A percentile compares a stretch with the other conserved stretches of the same genome.
Conservation (phyloP, 2,113 vertebrate species). For the Etheostoma cragini region DNA sequence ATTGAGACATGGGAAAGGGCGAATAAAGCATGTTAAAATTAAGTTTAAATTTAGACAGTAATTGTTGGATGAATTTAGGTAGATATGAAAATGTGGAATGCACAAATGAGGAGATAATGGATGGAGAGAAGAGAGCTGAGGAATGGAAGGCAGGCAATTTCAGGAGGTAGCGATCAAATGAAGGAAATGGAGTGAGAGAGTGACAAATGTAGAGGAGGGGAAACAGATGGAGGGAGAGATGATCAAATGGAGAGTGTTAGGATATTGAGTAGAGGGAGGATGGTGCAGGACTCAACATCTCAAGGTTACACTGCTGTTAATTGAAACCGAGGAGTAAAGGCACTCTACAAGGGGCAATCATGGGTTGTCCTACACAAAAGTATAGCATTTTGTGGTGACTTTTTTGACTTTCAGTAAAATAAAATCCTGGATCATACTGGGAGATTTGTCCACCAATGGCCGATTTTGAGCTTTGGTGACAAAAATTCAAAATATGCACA, state of each 20-base stretch:
- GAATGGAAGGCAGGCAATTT: constrained; percentile 28
- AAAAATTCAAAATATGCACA: not conserved
- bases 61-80: constrained; percentile 37
- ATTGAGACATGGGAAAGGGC: not conserved
- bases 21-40: constrained; percentile 36
- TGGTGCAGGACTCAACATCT: constrained; percentile 9
- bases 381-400: not conserved
- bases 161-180: constrained; percentile 32
- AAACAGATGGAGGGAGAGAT: constrained; percentile 29
- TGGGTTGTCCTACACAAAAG: not conserved
- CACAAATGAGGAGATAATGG: constrained; percentile 40
- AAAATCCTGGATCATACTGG: not conserved
- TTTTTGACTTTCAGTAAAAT: not conserved
- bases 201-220: constrained; percentile 11
- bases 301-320: constrained; percentile 35
- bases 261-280: not conserved
- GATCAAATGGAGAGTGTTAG: constrained; percentile 1
- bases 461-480: not conserved
- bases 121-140: constrained; percentile 13
- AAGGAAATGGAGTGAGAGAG: constrained; percentile 30
- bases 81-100: constrained; percentile 28
- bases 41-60: constrained; percentile 39
- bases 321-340: not conserved
- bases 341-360: not conserved
- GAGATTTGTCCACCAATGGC: not conserved